Evolutionary conservation across 1,140 invertebrate genomes (phyloP).

Genomic region (Tachypleus tridentatus): DNA sequence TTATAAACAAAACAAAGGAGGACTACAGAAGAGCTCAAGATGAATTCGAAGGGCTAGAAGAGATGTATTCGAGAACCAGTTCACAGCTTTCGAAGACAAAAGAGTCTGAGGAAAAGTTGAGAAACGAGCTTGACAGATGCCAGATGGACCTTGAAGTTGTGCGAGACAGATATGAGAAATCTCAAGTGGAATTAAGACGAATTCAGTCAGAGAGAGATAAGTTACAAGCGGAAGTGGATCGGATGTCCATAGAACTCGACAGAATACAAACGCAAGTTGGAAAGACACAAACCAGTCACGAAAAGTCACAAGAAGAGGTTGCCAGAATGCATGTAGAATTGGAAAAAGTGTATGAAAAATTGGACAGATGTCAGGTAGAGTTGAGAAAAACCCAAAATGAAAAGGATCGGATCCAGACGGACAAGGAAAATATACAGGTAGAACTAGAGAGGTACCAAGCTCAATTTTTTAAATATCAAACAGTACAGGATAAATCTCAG

Average conservation of each 20-base stretch:
- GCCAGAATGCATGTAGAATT: conserved; percentile 70
- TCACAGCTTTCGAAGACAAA: conserved; percentile 70
- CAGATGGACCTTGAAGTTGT: conserved; percentile 68
- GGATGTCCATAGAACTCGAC: conserved; percentile 58
- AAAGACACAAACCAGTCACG: conserved; percentile 66
- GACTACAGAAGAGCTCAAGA: conserved; percentile 75
- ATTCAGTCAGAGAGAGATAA: conserved; percentile 75
- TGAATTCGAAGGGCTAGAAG: conserved; percentile 63
- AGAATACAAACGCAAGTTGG: conserved; percentile 55
- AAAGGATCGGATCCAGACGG: conserved; percentile 51
- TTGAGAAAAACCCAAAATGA: conserved; percentile 65
- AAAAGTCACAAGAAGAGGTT: conserved; percentile 76
- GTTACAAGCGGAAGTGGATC: conserved; percentile 63
- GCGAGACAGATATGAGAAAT: conserved; percentile 74
- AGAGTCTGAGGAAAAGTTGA: conserved; percentile 83
- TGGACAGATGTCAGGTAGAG: conserved; percentile 69
- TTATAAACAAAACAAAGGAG: conserved; percentile 64
- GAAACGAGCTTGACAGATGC: conserved; percentile 69
- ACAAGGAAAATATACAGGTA: conserved; percentile 58
- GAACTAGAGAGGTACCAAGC: conserved; percentile 63
- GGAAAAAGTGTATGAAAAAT: conserved; percentile 80
- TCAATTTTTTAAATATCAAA: conserved; percentile 58
- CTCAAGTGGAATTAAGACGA: conserved; percentile 66
- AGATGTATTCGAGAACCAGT: conserved; percentile 72
- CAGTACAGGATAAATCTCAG: conserved; percentile 64